phyloP scores from a whole-genome alignment of 37 sponge, comb jelly and placozoan genomes.

The Eunapius fragilis region DNA sequence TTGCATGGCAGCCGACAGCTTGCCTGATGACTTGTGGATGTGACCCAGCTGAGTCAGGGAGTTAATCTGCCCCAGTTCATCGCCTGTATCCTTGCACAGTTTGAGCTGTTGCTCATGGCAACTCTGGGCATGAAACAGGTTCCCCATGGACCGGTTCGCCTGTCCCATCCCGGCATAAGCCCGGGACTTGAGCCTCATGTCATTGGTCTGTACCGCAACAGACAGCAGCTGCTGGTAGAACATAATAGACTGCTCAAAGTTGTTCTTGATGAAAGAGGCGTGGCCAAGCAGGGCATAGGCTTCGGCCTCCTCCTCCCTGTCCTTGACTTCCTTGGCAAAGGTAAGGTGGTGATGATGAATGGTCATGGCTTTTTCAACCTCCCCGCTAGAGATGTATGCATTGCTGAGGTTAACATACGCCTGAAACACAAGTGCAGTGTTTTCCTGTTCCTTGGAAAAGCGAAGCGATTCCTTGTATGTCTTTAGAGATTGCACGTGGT shows the following conservation, averaged over 20 bases:
- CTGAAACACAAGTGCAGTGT: constrained; percentile 50
- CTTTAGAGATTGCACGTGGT: constrained; percentile 60
- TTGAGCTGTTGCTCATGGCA: constrained; percentile 90
- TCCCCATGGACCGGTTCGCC: constrained; percentile 78
- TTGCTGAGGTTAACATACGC: constrained; percentile 40
- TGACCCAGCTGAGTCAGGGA: constrained; percentile 81
- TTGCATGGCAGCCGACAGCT: constrained; percentile 87
- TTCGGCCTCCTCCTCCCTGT: constrained; percentile 81
- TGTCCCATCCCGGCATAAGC: constrained; percentile 95
- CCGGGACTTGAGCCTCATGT: constrained; percentile 77
- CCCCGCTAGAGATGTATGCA: constrained; percentile 28
- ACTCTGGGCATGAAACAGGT: constrained; percentile 84
- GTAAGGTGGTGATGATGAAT: constrained; percentile 83
- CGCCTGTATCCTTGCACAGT: constrained; percentile 64
- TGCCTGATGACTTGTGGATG: constrained; percentile 76
- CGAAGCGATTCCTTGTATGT: constrained; percentile 80
- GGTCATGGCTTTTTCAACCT: constrained; percentile 77
- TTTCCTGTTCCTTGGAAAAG: constrained; percentile 50
- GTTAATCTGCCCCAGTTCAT: constrained; percentile 45
- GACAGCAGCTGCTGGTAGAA: constrained; percentile 87
- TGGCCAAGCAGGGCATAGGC: constrained; percentile 82
- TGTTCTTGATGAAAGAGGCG: constrained; percentile 53
- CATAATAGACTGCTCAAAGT: constrained; percentile 82
- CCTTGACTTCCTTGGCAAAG: constrained; percentile 75
- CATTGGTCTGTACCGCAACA: constrained; percentile 75